A percentile compares a stretch with the other conserved stretches of the same genome.
Conservation (phyloP, 2,797 vertebrate species). For the Pipistrellus kuhlii region DNA sequence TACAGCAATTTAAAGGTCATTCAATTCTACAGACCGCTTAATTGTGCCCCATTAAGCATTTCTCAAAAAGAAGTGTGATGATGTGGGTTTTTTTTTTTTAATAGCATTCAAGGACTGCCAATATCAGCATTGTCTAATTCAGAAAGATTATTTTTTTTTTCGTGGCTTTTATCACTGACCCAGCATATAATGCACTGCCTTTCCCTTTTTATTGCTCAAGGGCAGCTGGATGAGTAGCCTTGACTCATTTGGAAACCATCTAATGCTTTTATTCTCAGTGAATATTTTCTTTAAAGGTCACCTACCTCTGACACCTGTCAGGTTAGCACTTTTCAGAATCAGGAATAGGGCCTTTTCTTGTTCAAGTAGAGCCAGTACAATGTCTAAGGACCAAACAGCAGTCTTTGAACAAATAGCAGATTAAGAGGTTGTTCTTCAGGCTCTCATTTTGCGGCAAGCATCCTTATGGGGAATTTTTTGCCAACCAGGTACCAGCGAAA, state of each 20-base stretch:
- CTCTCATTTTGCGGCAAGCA: conserved; percentile 33
- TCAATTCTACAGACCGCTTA: conserved; percentile 73
- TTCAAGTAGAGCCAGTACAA: not conserved
- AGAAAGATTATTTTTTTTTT: conserved; percentile 65
- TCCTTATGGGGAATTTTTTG: not conserved
- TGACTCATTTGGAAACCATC: conserved; percentile 75
- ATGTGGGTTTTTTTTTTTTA: not conserved
- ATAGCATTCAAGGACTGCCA: conserved; percentile 74
- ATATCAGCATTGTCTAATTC: conserved; percentile 76
- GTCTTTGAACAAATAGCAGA: not conserved
- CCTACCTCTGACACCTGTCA: conserved; percentile 74
- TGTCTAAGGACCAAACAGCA: not conserved
- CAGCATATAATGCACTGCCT: conserved; percentile 65
- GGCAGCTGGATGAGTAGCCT: conserved; percentile 66
- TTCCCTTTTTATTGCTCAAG: conserved; percentile 77
- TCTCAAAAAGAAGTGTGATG: conserved; percentile 65
- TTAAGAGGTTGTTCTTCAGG: not conserved
- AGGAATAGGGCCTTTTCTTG: conserved; percentile 42
- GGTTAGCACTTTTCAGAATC: conserved; percentile 55
- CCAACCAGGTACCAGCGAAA: not conserved
- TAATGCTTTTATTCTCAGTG: conserved; percentile 74
- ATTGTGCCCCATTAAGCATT: conserved; percentile 81
- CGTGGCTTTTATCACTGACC: conserved; percentile 76
- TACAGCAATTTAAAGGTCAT: conserved; percentile 81
- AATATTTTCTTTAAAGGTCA: conserved; percentile 78